phyloP scores from a whole-genome alignment of 1,140 invertebrate genomes.

The Sinonovacula constricta region DNA sequence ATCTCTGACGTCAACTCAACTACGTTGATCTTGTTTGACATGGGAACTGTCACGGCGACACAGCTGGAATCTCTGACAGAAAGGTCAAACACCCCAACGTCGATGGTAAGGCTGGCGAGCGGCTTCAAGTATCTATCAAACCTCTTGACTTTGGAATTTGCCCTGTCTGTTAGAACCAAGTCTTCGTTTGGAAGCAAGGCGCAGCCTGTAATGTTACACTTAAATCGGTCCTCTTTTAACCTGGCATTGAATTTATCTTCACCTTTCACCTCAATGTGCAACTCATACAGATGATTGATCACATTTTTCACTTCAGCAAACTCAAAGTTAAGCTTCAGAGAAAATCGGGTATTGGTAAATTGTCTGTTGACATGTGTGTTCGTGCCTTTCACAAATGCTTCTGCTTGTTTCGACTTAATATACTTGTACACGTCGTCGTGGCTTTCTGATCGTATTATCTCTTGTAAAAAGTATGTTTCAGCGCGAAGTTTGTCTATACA shows the following conservation, averaged over 20 bases:
- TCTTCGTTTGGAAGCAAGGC: constrained; percentile 12
- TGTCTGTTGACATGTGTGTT: constrained; percentile 32
- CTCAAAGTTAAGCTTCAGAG: constrained; percentile 26
- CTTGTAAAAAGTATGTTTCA: constrained; percentile 46
- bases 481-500: constrained; percentile 18
- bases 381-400: neutral
- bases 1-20: constrained; percentile 22
- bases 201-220: constrained; percentile 45
- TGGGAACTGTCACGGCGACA: constrained; percentile 23
- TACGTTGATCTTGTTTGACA: constrained; percentile 37
- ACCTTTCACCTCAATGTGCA: constrained; percentile 44
- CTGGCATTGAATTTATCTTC: constrained; percentile 38
- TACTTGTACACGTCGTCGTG: constrained; percentile 44
- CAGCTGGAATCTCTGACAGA: neutral
- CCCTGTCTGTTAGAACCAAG: constrained; percentile 23
- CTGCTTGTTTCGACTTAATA: constrained; percentile 30
- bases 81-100: constrained; percentile 36
- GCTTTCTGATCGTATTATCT: constrained; percentile 4
- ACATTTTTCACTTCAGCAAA: constrained; percentile 7
- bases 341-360: constrained; percentile 31
- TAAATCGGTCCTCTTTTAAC: constrained; percentile 27
- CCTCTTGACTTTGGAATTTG: constrained; percentile 38
- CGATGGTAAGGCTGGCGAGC: neutral
- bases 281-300: constrained; percentile 31
- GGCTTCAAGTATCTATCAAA: constrained; percentile 31